Evolutionary conservation across 2,888 invertebrate genomes (phyloP).

Genomic region (Dryobota labecula): DNA sequence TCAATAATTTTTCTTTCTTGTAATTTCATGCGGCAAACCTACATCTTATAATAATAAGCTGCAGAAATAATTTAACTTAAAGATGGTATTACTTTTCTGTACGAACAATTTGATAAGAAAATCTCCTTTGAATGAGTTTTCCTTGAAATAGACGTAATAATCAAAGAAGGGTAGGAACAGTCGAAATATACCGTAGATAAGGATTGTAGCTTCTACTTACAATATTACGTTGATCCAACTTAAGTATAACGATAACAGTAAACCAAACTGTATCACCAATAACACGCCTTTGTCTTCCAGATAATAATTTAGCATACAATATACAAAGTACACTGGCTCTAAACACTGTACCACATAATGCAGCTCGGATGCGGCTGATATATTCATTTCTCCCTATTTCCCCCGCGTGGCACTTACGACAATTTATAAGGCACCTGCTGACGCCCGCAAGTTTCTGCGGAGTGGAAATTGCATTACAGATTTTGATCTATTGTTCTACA

Average conservation of each 20-base stretch:
- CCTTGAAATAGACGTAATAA: not conserved
- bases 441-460: not conserved
- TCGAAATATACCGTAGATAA: not conserved
- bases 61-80: not conserved
- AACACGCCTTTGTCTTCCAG: constrained; percentile 4
- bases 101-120: not conserved
- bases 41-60: not conserved
- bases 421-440: constrained; percentile 17
- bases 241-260: not conserved
- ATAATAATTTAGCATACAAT: not conserved
- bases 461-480: constrained; percentile 43
- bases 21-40: not conserved
- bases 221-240: not conserved
- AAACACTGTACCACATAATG: constrained; percentile 9
- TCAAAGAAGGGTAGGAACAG: not conserved
- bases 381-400: constrained; percentile 20
- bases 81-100: not conserved
- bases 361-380: constrained; percentile 5
- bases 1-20: not conserved
- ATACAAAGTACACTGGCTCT: constrained; percentile 3
- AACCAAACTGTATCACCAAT: not conserved
- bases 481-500: constrained; percentile 15
- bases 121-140: not conserved
- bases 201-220: not conserved
- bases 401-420: constrained; percentile 21